Evolutionary conservation across 2,888 invertebrate genomes (phyloP), one percentile per base, ranked within the genome.

Genomic region (Drosophila barbarae): DNA sequence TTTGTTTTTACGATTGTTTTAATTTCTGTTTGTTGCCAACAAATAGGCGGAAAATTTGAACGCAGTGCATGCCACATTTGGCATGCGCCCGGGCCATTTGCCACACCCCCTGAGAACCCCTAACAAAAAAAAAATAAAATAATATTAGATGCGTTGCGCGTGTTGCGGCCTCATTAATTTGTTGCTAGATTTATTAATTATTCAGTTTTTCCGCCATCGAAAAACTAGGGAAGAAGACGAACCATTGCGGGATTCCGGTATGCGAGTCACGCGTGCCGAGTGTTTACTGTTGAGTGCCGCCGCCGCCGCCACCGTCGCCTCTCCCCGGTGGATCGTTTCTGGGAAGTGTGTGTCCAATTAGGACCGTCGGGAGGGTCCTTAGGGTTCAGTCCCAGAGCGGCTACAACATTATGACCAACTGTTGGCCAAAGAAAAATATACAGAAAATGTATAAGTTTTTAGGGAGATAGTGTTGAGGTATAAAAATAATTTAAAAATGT

Each of bases 131-230:
- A 32, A 15, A 21, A 46, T 32, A 32, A 13, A 26, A 46, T 34
- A 34, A 32, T 23, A 44, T 60, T 60, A 59, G 50, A 69, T 53
- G 53, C 50, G 54, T 52, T 51, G 68, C 79, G 79, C 79, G 82
- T 84, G 80, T 68, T 78, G 84, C 66, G 84, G 82, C 84, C 79
- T 79, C 85, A 83, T 83, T 84, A 83, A 84, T 79, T 85, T 85
- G 65, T 71, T 85, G 51, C 63, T 63, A 63, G 85, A 83, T 83
- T 83, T 85, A 83, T 85, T 84, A 84, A 81, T 84, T 85, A 79
- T 84, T 72, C 84, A 83, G 68, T 69, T 72, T 60, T 59, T 26
- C 51, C 55, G 55, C 51, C 56, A 56, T 23, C 39, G 52, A 55
- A 21, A 38, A 74, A 66, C 69, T 74, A 72, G 60, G 13, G 15